Conservation (phyloP, 2,888 invertebrate genomes). For the Mesorhabditis sp. region DNA sequence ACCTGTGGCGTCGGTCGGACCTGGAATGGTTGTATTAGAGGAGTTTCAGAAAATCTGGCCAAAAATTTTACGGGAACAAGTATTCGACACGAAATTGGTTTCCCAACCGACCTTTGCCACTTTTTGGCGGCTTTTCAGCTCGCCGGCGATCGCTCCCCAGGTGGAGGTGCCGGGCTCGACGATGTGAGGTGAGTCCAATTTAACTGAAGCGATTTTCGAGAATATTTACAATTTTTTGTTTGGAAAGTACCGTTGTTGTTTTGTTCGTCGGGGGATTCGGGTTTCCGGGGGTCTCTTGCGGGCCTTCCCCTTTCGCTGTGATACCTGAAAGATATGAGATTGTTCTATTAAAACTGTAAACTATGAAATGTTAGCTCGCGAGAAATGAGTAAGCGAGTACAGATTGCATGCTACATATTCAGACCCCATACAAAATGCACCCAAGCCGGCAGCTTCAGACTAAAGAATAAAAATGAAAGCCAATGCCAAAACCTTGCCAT, state of each 20-base stretch:
- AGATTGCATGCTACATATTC: no score
- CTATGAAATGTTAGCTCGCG: no score
- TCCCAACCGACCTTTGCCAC: background rate
- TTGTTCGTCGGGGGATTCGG: background rate
- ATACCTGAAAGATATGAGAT: constrained; percentile 7
- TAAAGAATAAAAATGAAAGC: no score
- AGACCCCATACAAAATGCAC: no score
- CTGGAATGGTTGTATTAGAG: constrained; percentile 17
- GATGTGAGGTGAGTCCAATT: background rate
- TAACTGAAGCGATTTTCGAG: background rate
- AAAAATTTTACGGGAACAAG: background rate
- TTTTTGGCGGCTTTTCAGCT: constrained; percentile 3
- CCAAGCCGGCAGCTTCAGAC: no score
- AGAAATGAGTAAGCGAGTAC: no score
- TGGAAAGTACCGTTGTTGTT: background rate
- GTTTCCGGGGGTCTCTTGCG: background rate
- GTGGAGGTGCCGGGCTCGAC: constrained; percentile 11
- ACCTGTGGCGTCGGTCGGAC: constrained; percentile 42
- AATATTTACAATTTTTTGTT: background rate
- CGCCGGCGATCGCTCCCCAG: constrained; percentile 8
- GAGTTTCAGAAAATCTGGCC: background rate
- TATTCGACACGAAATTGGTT: background rate
- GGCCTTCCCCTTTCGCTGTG: background rate
- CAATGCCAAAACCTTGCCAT: no score
- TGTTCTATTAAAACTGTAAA: constrained; percentile 3